Conservation (phyloP, 2,888 invertebrate genomes). For the Scaptomyza cyrtandrae region DNA sequence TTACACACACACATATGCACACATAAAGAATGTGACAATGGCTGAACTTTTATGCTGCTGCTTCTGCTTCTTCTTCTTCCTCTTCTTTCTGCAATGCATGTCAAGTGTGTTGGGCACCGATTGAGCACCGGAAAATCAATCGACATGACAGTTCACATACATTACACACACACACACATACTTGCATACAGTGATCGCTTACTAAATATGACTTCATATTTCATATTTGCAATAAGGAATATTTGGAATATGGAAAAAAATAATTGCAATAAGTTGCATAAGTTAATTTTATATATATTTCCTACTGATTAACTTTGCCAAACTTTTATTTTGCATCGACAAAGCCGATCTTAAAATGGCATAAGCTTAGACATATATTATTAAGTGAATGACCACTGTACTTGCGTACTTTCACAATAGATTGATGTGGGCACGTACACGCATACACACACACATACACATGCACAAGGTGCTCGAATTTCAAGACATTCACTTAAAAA, state of each 20-base stretch:
- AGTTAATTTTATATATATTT: neutral
- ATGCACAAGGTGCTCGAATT: slow-evolving; percentile 50
- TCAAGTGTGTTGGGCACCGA: slow-evolving; percentile 57
- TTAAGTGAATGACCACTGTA: neutral
- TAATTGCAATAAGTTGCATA: too few relatives aligned
- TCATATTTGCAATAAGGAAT: neutral
- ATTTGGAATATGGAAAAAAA: too few relatives aligned
- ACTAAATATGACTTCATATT: neutral
- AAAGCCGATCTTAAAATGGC: too few relatives aligned
- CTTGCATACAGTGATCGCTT: slow-evolving; percentile 1
- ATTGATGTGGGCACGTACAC: slow-evolving; percentile 24
- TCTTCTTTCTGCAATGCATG: slow-evolving; percentile 63
- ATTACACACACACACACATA: slow-evolving; percentile 3
- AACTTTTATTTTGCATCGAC: too few relatives aligned
- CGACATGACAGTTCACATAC: slow-evolving; percentile 60
- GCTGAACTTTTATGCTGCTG: slow-evolving; percentile 17
- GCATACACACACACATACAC: slow-evolving; percentile 5
- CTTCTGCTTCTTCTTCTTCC: slow-evolving; percentile 27
- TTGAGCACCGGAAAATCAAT: slow-evolving; percentile 74
- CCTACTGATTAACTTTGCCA: neutral
- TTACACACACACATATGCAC: slow-evolving; percentile 34
- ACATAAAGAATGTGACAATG: slow-evolving; percentile 57
- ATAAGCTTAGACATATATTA: neutral
- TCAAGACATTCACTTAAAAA: slow-evolving; percentile 64
- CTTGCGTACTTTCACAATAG: slow-evolving; percentile 31